Evolutionary conservation across 2,113 vertebrate genomes (phyloP), one percentile per base, ranked within the genome.

Genomic region (Strix uralensis): DNA sequence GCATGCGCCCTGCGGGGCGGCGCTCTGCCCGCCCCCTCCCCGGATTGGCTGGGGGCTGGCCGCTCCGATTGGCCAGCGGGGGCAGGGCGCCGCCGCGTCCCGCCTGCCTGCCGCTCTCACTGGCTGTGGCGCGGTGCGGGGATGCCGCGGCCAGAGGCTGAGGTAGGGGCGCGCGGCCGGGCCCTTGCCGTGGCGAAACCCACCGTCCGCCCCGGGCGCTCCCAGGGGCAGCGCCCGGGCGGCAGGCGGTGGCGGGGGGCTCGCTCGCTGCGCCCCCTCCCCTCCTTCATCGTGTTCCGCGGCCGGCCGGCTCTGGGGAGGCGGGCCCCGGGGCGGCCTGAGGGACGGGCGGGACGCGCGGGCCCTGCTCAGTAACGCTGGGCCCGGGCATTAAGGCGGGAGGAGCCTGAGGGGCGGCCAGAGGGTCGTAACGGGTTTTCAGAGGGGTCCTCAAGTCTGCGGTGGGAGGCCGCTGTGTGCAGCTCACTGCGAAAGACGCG

Each of bases 401-500:
- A 46, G 17, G 44, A 46, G 44, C 16, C 44, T 46, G 44, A 46
- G 44, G 15, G 44, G 44, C 22, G 47, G 85, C 74, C 15, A 10
- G 15, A 20, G 52, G 21, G 21, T 22, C 14, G 26, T 58, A 22
- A 5, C 10, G 27, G 70, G 23, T 5, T 27, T 66, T 34, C 15
- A 2, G 70, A 34, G 61, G 18, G 52, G 44, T 11, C 21, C 7
- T 26, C 12, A 26, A 22, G 21, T 3, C 17, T 44, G 46, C 15
- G 54, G 38, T 20, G 88, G 23, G 29, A n/a, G 46, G 79, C 44
- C 36, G 59, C 44, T 11, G 1, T 17, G 29, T 14, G 67, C 38
- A 9, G 34, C 27, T 30, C 13, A 2, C 8, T 10, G 30, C 13
- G 5, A 13, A 12, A 7, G 58, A 5, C 12, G 2, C 22, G 0